Base-by-base conservation (phyloP, 2,888 invertebrate genomes). In the Griposia aprilina region DNA sequence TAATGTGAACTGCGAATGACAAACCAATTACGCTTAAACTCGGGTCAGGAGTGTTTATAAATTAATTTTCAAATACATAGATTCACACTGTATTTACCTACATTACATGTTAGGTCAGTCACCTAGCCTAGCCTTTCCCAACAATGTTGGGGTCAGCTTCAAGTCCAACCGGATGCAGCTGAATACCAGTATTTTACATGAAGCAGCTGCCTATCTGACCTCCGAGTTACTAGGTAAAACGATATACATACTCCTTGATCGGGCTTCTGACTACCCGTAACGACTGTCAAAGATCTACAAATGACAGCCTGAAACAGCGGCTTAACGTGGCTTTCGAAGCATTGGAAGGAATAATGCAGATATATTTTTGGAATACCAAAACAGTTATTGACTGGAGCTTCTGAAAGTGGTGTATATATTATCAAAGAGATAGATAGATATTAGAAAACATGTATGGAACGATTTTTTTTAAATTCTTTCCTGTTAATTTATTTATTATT, bases 21-120 rank as follows among this genome's bases (percentile, higher is more conserved):
- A 55, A 70, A 66, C 41, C 2, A 66, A 78, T 60, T 78, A 66
- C 1, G n/a, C 50, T 23, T 6, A 48, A 65, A n/a, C 10, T 48
- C n/a, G 52, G n/a, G 55, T 83, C 65, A 69, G 17, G 15, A 48
- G 45, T 69, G 57, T 82, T 76, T 77, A 52, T 83, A 55, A 70
- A 70, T 82, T 76, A 63, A 82, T 45, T 76, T 59, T 59, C 26
- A 59, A 55, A 67, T 23, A 8, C 50, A 55, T 45, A 26, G 1
- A 30, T 23, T 50, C 10, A 52, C 10, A 52, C 0, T 26, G n/a
- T 65, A 50, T 68, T 30, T 68, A 15, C 5, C 50, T 30, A 15
- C 5, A 68, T 30, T 30, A 50, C 2, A 48, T 67, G 20, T 48
- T 26, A 26, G 48, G 26, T 50, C 48, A 48, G 20, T 20, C 48